phyloP scores from a whole-genome alignment of 2,888 invertebrate species.

The Zaprionus bogoriensis region DNA sequence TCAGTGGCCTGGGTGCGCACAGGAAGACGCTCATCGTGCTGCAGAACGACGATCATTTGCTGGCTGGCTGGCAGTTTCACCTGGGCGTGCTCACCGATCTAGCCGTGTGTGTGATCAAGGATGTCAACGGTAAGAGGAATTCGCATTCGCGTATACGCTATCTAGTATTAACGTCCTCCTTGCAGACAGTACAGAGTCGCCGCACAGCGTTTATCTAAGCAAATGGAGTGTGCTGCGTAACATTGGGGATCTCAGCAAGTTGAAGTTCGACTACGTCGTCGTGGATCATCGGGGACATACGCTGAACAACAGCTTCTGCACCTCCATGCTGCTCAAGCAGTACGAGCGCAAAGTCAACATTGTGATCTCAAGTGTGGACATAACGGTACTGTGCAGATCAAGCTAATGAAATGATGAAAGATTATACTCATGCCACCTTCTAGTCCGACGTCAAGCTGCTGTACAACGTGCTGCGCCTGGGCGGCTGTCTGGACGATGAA shows the following conservation, averaged over 20 bases:
- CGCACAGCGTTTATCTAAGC: slow-evolving; percentile 77
- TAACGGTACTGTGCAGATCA: too few relatives aligned
- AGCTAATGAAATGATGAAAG: slow-evolving; percentile 4
- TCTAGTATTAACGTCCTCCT: background rate
- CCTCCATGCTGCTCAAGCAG: slow-evolving; percentile 79
- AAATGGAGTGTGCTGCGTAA: slow-evolving; percentile 80
- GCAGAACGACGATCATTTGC: slow-evolving; percentile 76
- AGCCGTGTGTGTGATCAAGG: slow-evolving; percentile 69
- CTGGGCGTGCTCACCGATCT: slow-evolving; percentile 73
- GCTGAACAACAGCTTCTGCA: slow-evolving; percentile 79
- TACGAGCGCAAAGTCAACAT: slow-evolving; percentile 80
- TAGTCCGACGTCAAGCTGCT: slow-evolving; percentile 80
- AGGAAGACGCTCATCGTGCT: slow-evolving; percentile 78
- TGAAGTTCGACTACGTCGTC: slow-evolving; percentile 79
- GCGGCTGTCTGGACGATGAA: slow-evolving; percentile 78
- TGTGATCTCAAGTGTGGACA: slow-evolving; percentile 80
- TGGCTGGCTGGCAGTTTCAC: slow-evolving; percentile 81
- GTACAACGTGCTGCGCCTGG: slow-evolving; percentile 77
- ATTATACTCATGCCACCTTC: background rate
- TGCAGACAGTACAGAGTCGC: slow-evolving; percentile 69
- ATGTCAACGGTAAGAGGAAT: slow-evolving; percentile 69
- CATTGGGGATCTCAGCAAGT: slow-evolving; percentile 75
- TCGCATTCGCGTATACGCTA: too few relatives aligned
- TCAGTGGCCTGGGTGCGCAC: slow-evolving; percentile 62
- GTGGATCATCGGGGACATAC: slow-evolving; percentile 81